These are phyloP conservation scores for Orchesella flavescens DNA, from an alignment of 2,888 invertebrate species.

Conservation along the genomic window DNA sequence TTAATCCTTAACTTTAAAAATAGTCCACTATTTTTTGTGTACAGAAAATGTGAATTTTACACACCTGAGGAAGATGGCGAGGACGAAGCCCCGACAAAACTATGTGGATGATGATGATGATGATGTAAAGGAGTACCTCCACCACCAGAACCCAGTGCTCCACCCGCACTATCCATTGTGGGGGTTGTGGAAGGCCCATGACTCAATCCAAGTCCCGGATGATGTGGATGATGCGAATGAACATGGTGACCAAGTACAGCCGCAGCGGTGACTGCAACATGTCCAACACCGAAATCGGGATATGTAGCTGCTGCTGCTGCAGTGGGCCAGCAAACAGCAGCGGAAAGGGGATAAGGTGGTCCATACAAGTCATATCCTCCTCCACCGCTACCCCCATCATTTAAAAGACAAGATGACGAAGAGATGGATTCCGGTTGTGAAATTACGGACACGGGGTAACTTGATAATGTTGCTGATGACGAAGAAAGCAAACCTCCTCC, in stretches of 20 bases:
- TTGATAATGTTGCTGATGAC: conserved; percentile 12
- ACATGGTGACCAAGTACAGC: conserved; percentile 44
- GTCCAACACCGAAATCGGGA: conserved; percentile 39
- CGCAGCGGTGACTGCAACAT: conserved; percentile 25
- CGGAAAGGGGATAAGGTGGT: conserved; percentile 39
- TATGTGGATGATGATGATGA: conserved; percentile 22
- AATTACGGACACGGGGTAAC: conserved; percentile 50
- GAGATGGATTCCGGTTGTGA: conserved; percentile 24
- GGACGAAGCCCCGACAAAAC: conserved; percentile 26
- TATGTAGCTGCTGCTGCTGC: conserved; percentile 48
- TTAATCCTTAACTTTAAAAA: not conserved
- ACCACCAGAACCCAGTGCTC: not conserved
- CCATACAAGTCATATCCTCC: conserved; percentile 52
- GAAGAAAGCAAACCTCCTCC: not conserved
- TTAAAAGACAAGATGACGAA: not conserved
- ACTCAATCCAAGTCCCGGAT: conserved; percentile 9
- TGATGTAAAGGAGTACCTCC: conserved; percentile 14
- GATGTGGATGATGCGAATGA: conserved; percentile 16
- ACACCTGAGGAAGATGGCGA: conserved; percentile 40
- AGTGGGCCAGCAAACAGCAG: conserved; percentile 13
- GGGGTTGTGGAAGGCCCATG: not conserved
- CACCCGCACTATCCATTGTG: not conserved
- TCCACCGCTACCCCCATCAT: conserved; percentile 8
- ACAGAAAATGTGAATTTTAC: not conserved
- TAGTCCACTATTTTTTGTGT: not conserved